phyloP scores from a whole-genome alignment of 2,888 invertebrate genomes.

The Polydesmus complanatus region DNA sequence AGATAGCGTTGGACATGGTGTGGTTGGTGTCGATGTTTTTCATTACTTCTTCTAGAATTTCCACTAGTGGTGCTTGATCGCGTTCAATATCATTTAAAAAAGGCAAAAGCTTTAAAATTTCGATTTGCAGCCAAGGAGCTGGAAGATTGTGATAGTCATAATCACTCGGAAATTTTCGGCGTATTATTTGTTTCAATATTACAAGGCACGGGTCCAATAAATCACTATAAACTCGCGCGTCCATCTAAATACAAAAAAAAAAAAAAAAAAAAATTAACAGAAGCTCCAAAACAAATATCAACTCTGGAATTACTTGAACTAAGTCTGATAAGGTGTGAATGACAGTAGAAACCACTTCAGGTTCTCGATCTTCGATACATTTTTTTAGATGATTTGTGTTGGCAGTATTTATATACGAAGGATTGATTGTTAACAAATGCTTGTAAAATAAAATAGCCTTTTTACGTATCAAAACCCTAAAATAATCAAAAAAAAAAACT shows the following conservation, averaged over 20 bases:
- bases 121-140: slow-evolving; percentile 32
- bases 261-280: neutral
- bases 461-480: neutral
- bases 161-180: slow-evolving; percentile 24
- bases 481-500: too few relatives aligned
- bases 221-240: neutral
- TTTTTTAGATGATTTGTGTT: neutral
- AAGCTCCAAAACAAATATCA: neutral
- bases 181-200: slow-evolving; percentile 26
- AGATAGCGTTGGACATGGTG: slow-evolving; percentile 26
- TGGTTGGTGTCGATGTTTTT: slow-evolving; percentile 26
- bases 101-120: slow-evolving; percentile 27
- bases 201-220: slow-evolving; percentile 21
- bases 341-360: neutral
- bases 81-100: slow-evolving; percentile 18
- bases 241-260: neutral
- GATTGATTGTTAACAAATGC: neutral
- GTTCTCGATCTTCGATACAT: neutral
- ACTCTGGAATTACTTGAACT: neutral
- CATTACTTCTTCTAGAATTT: slow-evolving; percentile 25
- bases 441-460: neutral
- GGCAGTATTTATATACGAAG: neutral
- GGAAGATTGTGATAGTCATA: slow-evolving; percentile 30
- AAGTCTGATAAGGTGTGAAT: neutral
- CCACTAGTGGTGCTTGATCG: neutral